Evolutionary conservation across 2,797 vertebrate genomes (phyloP).

Genomic region (Ataeniobius toweri): DNA sequence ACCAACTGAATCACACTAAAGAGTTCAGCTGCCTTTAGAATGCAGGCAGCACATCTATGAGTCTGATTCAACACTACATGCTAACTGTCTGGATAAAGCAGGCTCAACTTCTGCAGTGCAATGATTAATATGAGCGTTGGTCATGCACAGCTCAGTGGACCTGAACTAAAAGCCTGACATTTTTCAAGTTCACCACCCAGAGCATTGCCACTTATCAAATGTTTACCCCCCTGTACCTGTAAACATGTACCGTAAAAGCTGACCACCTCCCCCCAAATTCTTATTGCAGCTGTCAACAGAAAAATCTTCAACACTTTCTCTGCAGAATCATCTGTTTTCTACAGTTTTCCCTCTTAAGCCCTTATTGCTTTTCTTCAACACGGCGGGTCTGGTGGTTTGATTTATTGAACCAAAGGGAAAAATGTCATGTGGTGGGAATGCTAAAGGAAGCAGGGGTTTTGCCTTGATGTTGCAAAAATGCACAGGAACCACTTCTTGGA

Average conservation of each 20-base stretch:
- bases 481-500: constrained; percentile 27
- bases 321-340: constrained; percentile 35
- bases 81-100: constrained; percentile 53
- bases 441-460: constrained; percentile 51
- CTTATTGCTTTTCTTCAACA: constrained; percentile 47
- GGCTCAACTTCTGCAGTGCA: constrained; percentile 22
- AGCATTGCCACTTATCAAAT: constrained; percentile 66
- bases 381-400: constrained; percentile 60
- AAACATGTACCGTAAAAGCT: constrained; percentile 40
- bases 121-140: constrained; percentile 63
- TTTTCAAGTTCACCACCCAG: constrained; percentile 63
- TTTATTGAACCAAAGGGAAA: constrained; percentile 71
- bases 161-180: constrained; percentile 64
- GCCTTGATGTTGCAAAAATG: constrained; percentile 10
- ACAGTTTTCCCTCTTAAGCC: constrained; percentile 36
- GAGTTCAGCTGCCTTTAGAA: constrained; percentile 10
- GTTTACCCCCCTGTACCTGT: constrained; percentile 52
- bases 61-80: constrained; percentile 41
- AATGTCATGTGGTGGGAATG: constrained; percentile 59
- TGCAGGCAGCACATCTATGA: constrained; percentile 1
- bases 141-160: constrained; percentile 60
- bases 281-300: constrained; percentile 59
- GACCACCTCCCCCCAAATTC: constrained; percentile 40
- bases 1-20: not conserved
- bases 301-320: constrained; percentile 34